phyloP scores from a whole-genome alignment of 1,140 invertebrate species.

The Papilio helenus region DNA sequence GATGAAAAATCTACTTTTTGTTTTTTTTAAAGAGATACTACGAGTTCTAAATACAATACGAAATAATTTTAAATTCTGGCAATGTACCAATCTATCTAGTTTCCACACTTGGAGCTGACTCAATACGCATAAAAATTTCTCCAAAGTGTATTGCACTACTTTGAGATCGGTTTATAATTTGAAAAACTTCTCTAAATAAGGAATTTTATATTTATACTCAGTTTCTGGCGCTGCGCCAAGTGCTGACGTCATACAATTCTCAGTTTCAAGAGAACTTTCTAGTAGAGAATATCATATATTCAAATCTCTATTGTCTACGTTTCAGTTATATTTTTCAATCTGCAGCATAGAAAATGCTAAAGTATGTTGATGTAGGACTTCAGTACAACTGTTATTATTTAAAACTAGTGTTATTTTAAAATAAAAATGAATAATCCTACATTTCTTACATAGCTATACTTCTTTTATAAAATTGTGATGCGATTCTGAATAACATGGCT shows the following conservation, averaged over 20 bases:
- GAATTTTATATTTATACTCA: not conserved
- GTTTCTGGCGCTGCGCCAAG: constrained; percentile 1
- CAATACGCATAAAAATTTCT: not conserved
- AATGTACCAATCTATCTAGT: not conserved
- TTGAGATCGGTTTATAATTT: constrained; percentile 17
- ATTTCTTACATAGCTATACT: not conserved
- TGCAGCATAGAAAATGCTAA: no score
- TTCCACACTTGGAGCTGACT: not conserved
- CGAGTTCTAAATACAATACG: not conserved
- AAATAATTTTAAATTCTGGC: constrained; percentile 1
- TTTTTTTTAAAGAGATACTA: no score
- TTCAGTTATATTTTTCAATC: not conserved
- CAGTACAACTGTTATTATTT: no score
- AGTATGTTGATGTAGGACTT: no score
- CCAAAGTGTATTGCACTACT: not conserved
- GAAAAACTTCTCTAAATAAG: constrained; percentile 14
- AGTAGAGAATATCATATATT: not conserved
- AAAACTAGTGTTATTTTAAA: not conserved
- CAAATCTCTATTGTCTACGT: not conserved
- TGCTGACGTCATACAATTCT: not conserved
- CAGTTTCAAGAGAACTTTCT: constrained; percentile 4
- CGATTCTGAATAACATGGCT: not conserved
- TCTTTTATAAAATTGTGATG: no score
- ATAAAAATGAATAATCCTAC: not conserved
- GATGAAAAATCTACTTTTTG: no score